Evolutionary conservation across 2,888 invertebrate species (phyloP).

Genomic region (Calameuta filiformis): DNA sequence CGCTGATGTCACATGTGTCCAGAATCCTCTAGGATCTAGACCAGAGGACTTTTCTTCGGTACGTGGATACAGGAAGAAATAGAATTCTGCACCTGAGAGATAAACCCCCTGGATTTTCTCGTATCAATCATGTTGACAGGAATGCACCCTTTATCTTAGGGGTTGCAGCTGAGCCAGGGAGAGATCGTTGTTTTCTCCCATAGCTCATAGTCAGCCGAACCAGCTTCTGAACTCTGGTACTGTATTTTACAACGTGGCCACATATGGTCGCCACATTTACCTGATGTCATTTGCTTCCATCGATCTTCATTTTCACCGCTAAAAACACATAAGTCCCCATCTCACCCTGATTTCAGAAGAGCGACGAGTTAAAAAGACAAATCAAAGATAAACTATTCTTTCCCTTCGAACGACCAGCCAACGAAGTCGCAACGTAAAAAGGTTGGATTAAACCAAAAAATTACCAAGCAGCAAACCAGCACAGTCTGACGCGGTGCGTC

Average conservation of each 20-base stretch:
- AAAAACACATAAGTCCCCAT: not conserved
- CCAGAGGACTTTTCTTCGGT: not conserved
- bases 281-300: not conserved
- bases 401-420: not conserved
- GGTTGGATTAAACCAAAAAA: not conserved
- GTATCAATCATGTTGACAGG: conserved; percentile 30
- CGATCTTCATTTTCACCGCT: not conserved
- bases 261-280: conserved; percentile 26
- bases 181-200: not conserved
- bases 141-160: conserved; percentile 24
- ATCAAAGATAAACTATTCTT: not conserved
- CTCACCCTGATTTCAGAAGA: not conserved
- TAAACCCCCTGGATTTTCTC: conserved; percentile 27
- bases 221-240: not conserved
- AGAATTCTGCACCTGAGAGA: conserved; percentile 21
- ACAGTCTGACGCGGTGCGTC: not conserved
- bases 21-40: not conserved
- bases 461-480: not conserved
- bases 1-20: not conserved
- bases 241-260: conserved; percentile 31
- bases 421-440: not conserved
- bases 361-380: not conserved
- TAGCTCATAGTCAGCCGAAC: not conserved
- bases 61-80: not conserved
- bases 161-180: conserved; percentile 9